Conservation (phyloP, 2,797 vertebrate genomes). For the Falco cherrug region DNA sequence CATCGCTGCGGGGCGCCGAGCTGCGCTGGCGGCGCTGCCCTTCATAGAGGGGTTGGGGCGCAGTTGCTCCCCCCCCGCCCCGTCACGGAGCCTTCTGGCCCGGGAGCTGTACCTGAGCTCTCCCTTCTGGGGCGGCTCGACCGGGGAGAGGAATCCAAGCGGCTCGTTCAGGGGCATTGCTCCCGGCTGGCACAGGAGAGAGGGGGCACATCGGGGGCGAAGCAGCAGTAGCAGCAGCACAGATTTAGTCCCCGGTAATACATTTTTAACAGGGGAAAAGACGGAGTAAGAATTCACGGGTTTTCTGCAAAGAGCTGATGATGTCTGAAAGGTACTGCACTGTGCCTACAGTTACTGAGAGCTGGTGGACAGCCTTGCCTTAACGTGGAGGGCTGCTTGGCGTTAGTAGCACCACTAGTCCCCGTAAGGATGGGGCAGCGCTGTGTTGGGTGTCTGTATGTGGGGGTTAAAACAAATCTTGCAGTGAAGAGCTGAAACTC, state of each 20-base stretch:
- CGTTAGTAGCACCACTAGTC: accelerated
- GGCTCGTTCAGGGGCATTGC: background rate
- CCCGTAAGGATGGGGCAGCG: accelerated
- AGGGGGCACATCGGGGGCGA: no score
- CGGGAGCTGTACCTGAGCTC: background rate
- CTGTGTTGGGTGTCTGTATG: no score
- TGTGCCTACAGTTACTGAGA: background rate
- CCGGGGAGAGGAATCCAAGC: background rate
- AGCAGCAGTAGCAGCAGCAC: background rate
- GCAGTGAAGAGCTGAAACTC: background rate
- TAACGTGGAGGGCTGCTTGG: background rate
- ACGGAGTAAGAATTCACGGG: accelerated
- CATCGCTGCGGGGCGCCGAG: background rate
- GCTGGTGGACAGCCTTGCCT: background rate
- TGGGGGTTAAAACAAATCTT: background rate
- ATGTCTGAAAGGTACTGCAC: background rate
- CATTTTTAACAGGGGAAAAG: background rate
- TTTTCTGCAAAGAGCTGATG: background rate
- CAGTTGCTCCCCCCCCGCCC: background rate
- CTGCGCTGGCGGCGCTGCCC: accelerated
- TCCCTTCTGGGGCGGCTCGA: background rate
- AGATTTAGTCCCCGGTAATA: background rate
- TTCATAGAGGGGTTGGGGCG: background rate
- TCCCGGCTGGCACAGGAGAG: background rate
- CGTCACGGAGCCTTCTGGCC: background rate